phyloP scores from a whole-genome alignment of 2,888 invertebrate species.

The Ophion ventricosus region DNA sequence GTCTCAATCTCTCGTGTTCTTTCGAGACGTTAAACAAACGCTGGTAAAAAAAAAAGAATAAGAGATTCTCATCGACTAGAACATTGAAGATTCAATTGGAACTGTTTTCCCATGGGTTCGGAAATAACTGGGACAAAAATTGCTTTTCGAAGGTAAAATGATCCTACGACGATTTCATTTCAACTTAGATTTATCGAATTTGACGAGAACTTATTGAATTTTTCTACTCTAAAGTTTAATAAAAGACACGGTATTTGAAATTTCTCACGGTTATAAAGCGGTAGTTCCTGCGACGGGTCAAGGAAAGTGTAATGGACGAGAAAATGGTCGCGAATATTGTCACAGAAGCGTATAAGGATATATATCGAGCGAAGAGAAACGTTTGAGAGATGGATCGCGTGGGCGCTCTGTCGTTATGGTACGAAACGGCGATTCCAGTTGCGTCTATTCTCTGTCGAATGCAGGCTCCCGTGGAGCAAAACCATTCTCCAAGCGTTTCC shows the following conservation, averaged over 20 bases:
- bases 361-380: slow-evolving; percentile 66
- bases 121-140: no score
- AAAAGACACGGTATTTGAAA: background rate
- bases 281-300: background rate
- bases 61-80: no score
- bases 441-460: slow-evolving; percentile 71
- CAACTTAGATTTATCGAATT: background rate
- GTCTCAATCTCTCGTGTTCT: no score
- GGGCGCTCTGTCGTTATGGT: slow-evolving; percentile 62
- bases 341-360: slow-evolving; percentile 58
- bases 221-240: background rate
- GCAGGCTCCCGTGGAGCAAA: slow-evolving; percentile 49
- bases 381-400: slow-evolving; percentile 61
- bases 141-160: no score
- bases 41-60: no score
- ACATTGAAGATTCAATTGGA: no score
- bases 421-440: slow-evolving; percentile 67
- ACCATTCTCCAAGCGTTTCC: slow-evolving; percentile 41
- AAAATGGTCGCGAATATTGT: slow-evolving; percentile 56
- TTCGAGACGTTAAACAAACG: no score
- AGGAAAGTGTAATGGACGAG: slow-evolving; percentile 27
- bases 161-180: background rate
- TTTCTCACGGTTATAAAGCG: background rate
- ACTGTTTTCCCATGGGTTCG: no score
- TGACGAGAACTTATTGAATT: background rate